A percentile compares a stretch with the other conserved stretches of the same genome.
Conservation (phyloP, 2,888 invertebrate genomes). For the Harpalus rufipes region DNA sequence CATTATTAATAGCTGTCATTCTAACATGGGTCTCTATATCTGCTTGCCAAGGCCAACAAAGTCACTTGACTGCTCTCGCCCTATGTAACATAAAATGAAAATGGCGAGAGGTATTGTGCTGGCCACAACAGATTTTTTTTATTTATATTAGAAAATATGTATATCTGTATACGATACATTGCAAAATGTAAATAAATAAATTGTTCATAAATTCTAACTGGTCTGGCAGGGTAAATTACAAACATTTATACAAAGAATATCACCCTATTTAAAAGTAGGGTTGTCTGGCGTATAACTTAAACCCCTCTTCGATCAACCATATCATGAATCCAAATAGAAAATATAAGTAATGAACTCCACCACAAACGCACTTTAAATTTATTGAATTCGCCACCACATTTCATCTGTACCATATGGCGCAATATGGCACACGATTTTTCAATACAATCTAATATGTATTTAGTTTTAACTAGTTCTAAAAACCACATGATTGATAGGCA, state of each 20-base stretch:
- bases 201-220: too few species aligned
- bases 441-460: constrained; percentile 1
- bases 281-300: not conserved
- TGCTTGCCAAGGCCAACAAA: too few species aligned
- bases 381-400: not conserved
- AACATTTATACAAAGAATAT: not conserved
- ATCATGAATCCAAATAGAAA: not conserved
- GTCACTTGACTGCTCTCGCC: too few species aligned
- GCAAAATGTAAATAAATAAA: too few species aligned
- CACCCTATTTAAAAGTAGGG: not conserved
- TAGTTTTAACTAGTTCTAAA: constrained; percentile 32
- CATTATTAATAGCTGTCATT: too few species aligned
- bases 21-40: too few species aligned
- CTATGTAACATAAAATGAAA: too few species aligned
- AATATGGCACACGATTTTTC: constrained; percentile 35
- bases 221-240: too few species aligned
- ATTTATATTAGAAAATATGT: too few species aligned
- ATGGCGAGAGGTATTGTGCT: too few species aligned
- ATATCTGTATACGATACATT: too few species aligned
- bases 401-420: constrained; percentile 23
- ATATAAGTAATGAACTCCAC: not conserved
- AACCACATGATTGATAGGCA: constrained; percentile 46
- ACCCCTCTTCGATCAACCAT: not conserved
- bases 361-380: not conserved
- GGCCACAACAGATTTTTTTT: too few species aligned